A percentile compares a stretch with the other conserved stretches of the same genome.
Conservation (phyloP, 2,888 invertebrate species). For the Corythucha ciliata region DNA sequence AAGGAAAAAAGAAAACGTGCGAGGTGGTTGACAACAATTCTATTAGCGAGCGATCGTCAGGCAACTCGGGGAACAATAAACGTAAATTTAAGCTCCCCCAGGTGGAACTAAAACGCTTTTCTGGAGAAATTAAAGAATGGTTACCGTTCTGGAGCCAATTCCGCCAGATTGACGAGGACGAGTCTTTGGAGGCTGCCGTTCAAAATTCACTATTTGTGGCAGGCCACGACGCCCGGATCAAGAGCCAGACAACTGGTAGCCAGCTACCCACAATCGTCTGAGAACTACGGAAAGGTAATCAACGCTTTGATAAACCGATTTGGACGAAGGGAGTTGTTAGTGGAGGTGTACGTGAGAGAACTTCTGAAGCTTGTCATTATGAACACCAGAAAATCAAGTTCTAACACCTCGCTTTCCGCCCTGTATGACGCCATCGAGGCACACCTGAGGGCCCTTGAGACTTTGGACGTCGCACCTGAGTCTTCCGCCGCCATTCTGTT, state of each 20-base stretch:
- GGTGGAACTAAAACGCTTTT: not conserved
- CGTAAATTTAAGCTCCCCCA: constrained; percentile 3
- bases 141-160: constrained; percentile 6
- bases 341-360: constrained; percentile 3
- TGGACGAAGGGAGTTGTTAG: not conserved
- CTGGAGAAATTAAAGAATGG: constrained; percentile 4
- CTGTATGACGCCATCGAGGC: not conserved
- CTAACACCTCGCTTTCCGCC: not conserved
- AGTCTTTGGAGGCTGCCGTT: not conserved
- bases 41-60: too few relatives aligned
- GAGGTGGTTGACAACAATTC: too few relatives aligned
- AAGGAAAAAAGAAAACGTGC: too few relatives aligned
- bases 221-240: not conserved
- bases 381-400: not conserved
- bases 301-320: not conserved
- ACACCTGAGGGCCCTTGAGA: not conserved
- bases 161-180: constrained; percentile 3
- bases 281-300: not conserved
- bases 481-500: constrained; percentile 4
- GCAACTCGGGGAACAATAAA: too few relatives aligned
- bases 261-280: not conserved
- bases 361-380: not conserved
- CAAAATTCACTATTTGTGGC: not conserved
- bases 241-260: not conserved
- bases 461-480: not conserved